Evolutionary conservation across 2,888 invertebrate genomes (phyloP), one percentile per base, ranked within the genome.

Genomic region (Chrysolina oricalcia): DNA sequence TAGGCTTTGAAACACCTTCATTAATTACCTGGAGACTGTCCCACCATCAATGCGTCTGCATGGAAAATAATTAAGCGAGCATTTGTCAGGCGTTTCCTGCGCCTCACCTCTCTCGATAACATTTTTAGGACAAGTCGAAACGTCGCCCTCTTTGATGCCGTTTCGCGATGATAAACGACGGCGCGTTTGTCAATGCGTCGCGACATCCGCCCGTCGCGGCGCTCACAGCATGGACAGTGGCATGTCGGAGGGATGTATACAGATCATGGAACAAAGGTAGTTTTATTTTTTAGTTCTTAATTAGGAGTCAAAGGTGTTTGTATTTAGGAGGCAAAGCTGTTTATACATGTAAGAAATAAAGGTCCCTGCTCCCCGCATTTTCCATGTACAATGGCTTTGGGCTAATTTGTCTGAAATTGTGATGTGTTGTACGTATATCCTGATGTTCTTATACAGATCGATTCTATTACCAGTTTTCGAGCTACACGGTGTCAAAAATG

Each of bases 21-120:
- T 86, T 86, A 85, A 85, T 85, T 86, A 85, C 77, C 78, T 79
- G 80, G 75, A 77, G 78, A 69, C 72, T 46, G 71, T 71, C 76
- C 69, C 81, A 80, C 84, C 85, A 85, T 87, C 87, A 86, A 87
- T 87, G 85, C 86, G 87, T 88, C 87, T 83, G 83, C 86, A 83
- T 84, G 86, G 84, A 87, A 87, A 87, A 88, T 88, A 88, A 89
- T 88, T 88, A 89, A 87, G 87, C 86, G 85, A 85, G 86, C 86
- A 88, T 88, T 88, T 88, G 88, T 88, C 88, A 88, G 83, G 80
- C 86, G 85, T 81, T 88, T 88, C 88, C 88, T 88, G 88, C 84
- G 83, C 75, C 83, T 83, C 86, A 82, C 85, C 83, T 86, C 85
- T 85, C 85, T 84, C 86, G 87, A 87, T 88, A 87, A 87, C 87